A percentile compares a stretch with the other conserved stretches of the same genome.
phyloP scores from a whole-genome alignment of 2,113 vertebrate species.

The Boleophthalmus pectinirostris region DNA sequence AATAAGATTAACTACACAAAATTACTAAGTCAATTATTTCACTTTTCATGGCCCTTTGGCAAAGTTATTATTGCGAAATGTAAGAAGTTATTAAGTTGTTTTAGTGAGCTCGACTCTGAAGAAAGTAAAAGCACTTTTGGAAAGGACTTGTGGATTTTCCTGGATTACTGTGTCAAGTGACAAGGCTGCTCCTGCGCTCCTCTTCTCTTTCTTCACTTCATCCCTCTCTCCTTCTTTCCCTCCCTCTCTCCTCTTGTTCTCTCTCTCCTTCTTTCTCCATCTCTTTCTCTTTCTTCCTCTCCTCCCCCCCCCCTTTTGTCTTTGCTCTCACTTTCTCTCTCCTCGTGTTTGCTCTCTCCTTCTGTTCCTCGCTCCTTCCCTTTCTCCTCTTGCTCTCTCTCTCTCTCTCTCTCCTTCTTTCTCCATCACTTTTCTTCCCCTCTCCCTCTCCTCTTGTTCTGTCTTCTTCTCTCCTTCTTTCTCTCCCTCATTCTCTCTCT shows the following conservation, averaged over 20 bases:
- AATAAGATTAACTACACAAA: too few relatives aligned
- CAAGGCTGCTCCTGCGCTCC: conserved; percentile 35
- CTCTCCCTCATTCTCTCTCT: conserved; percentile 44
- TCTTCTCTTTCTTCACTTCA: background rate
- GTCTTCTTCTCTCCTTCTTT: background rate
- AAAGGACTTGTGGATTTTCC: conserved; percentile 48
- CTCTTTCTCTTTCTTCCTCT: background rate
- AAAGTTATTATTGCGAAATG: too few relatives aligned
- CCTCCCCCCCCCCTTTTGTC: conserved; percentile 6
- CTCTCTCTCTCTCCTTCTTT: too few relatives aligned
- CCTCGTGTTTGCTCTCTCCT: too few relatives aligned
- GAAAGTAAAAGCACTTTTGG: conserved; percentile 55
- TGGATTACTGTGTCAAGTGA: conserved; percentile 60
- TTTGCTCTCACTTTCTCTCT: conserved; percentile 9
- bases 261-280: too few relatives aligned
- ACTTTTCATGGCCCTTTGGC: too few relatives aligned
- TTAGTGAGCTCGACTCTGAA: conserved; percentile 43
- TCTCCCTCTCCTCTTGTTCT: too few relatives aligned
- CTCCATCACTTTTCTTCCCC: too few relatives aligned
- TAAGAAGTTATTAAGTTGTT: background rate
- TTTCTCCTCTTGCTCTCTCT: conserved; percentile 28
- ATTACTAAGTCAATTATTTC: too few relatives aligned
- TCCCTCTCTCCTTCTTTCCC: too few relatives aligned
- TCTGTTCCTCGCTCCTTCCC: background rate
- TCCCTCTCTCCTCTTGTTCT: too few relatives aligned